Evolutionary conservation across 1,140 invertebrate species (phyloP).

Genomic region (Eurosta solidaginis): DNA sequence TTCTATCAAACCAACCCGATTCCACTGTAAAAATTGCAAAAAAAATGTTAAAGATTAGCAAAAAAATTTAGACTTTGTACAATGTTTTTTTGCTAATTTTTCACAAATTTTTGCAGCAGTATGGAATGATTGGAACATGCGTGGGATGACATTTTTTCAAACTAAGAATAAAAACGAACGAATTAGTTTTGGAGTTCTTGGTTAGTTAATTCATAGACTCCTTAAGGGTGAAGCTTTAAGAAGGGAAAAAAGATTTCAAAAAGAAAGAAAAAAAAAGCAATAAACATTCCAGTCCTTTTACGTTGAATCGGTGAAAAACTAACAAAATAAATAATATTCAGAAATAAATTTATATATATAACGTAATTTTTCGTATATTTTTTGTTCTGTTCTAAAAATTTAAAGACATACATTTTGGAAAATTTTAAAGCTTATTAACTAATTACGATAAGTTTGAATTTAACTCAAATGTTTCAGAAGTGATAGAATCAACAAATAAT

Average conservation of each 20-base stretch:
- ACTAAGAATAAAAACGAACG: background rate
- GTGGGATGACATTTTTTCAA: background rate
- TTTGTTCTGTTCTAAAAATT: background rate
- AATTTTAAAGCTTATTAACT: slow-evolving; percentile 14
- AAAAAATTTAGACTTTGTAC: slow-evolving; percentile 7
- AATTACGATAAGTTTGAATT: background rate
- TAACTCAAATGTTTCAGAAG: background rate
- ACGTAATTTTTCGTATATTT: slow-evolving; percentile 21
- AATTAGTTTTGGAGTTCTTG: background rate
- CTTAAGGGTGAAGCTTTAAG: background rate
- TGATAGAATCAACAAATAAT: slow-evolving; percentile 2
- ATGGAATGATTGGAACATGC: background rate
- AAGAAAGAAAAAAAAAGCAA: background rate
- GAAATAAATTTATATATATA: background rate
- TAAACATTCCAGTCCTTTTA: slow-evolving; percentile 22
- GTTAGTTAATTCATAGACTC: slow-evolving; percentile 3
- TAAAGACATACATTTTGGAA: background rate
- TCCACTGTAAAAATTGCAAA: slow-evolving; percentile 29
- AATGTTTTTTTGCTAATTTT: slow-evolving; percentile 29
- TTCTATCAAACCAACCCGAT: slow-evolving; percentile 30
- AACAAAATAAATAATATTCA: slow-evolving; percentile 26
- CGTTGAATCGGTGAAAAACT: slow-evolving; percentile 23
- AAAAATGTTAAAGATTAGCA: slow-evolving; percentile 29
- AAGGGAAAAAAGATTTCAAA: background rate
- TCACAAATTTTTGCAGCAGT: slow-evolving; percentile 25